Base-by-base conservation (phyloP, 2,797 vertebrate species). In the Epinephelus awoara region DNA sequence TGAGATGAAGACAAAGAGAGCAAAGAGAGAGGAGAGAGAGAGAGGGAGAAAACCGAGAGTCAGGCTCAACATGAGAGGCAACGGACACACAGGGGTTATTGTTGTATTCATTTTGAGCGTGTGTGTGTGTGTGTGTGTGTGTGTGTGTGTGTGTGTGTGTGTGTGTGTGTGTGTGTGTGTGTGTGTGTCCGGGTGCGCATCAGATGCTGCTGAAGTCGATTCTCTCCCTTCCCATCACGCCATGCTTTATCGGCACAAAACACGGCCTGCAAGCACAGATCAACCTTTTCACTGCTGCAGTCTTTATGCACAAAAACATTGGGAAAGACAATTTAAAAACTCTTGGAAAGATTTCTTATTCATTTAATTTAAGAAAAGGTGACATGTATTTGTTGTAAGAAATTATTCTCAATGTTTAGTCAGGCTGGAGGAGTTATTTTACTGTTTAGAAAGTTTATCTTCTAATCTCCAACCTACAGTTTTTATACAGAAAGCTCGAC, bases 1-100 rank as follows among this genome's bases (percentile, higher is more conserved):
- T 96, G 96, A 95, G 96, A 93, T 89, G 88, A 85, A 94, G 92
- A 96, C 96, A 95, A 96, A 96, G 96, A 94, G 91, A 93, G 93
- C 92, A 95, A 96, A 96, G 95, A 96, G 89, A 95, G 87, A 79
- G 75, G 83, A 84, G 89, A 70, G 92, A 69, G 92, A 93, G 88
- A 93, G 90, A 92, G 90, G 83, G 85, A 91, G 88, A 91, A 75
- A 88, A 87, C 93, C 57, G 87, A 91, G 95, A 93, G 15, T 96
- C 96, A 91, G 95, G 95, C 82, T 91, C 89, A 63, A 91, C 86
- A 90, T 87, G 87, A 91, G 91, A 91, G 84, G 85, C 86, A 64
- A 61, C 70, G 82, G 86, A 92, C 85, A 96, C 92, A 96, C 94
- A 95, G 95, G 93, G 86, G 88, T 93, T 91, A 96, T 96, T 96